Evolutionary conservation across 64 coral and sea anemone species (phyloP).

Genomic region (Stylophora pistillata): DNA sequence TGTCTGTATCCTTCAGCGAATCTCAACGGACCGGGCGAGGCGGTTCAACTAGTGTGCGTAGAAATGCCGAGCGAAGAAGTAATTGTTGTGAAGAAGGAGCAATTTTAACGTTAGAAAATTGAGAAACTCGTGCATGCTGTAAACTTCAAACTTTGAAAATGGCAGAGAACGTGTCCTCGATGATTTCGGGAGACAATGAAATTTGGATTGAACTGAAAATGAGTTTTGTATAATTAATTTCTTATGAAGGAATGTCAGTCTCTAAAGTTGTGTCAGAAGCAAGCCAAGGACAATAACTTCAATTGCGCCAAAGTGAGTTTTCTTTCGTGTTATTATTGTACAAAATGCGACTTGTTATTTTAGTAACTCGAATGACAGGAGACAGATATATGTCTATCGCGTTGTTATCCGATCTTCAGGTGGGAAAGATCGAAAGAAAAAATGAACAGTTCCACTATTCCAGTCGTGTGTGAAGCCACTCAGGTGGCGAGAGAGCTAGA

Average conservation of each 20-base stretch:
- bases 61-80: conserved; percentile 29
- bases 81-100: conserved; percentile 20
- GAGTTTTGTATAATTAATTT: too few relatives aligned
- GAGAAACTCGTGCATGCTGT: background rate
- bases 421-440: background rate
- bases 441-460: background rate
- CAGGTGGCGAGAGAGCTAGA: background rate
- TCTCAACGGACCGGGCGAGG: background rate
- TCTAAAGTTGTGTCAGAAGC: background rate
- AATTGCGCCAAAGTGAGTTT: background rate
- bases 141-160: background rate
- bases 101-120: background rate
- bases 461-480: background rate
- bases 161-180: background rate
- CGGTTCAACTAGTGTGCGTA: conserved; percentile 16
- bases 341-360: background rate
- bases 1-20: conserved; percentile 26
- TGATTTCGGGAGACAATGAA: background rate
- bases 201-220: too few relatives aligned
- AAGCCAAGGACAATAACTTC: background rate
- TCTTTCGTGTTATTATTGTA: background rate
- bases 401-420: background rate
- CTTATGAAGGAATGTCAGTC: too few relatives aligned
- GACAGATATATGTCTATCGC: background rate
- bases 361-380: background rate